Base-by-base conservation (phyloP, 2,888 invertebrate genomes). In the Diloba caeruleocephala region DNA sequence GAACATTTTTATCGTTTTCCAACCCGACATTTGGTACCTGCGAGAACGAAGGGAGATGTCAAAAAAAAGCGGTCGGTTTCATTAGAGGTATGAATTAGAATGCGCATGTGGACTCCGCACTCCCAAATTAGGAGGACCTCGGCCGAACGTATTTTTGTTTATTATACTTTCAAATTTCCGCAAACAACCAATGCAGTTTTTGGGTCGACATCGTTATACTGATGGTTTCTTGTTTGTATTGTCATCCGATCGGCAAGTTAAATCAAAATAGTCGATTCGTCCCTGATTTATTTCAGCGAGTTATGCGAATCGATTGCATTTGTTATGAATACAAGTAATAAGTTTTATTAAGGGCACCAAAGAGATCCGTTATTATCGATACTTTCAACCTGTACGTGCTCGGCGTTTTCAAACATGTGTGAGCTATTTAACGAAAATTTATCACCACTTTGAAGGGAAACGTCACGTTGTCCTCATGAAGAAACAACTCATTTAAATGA, bases 151-250 rank as follows among this genome's bases (percentile, higher is more conserved):
- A 82, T 85, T 84, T 89, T 81, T 75, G 79, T 75, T 74, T 78
- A 91, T 92, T 92, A 92, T 89, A 92, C 89, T 91, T 92, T 88
- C 76, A 90, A 88, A 92, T 86, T 82, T 82, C 71, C 58, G 58
- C 60, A 74, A 74, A 66, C 64, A 68, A 71, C 74, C 76, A 72
- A 64, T 69, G 78, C 70, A 65, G 74, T 79, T 85, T 85, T 83
- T 79, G 78, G 76, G 71, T 68, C 70, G 59, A 60, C 77, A 78
- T 87, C 85, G 81, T 87, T 87, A 87, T 83, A 75, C 79, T 64
- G 82, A 73, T 73, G 53, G 72, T 76, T 85, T 87, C 75, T 84
- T 84, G 69, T 60, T 58, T 52, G 51, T 58, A 45, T 64, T 61
- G 57, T 48, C 52, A 44, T 41, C 43, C 49, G 41, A 71, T 71